Conservation (phyloP, 2,113 vertebrate species). For the Hyperopisus bebe region DNA sequence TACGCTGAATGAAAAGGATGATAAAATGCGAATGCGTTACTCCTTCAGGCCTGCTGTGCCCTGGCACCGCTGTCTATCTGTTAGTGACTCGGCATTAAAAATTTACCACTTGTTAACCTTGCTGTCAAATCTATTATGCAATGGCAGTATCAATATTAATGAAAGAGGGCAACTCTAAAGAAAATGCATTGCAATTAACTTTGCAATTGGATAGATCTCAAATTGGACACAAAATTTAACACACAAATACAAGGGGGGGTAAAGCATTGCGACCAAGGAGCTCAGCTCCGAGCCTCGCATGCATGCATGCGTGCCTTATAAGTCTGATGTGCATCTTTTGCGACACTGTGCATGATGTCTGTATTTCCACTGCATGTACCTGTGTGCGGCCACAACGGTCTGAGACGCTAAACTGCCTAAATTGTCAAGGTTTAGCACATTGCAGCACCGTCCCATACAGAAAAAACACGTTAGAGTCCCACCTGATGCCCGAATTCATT, state of each 20-base stretch:
- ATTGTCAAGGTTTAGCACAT: background rate
- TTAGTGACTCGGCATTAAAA: slow-evolving; percentile 38
- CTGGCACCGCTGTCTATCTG: slow-evolving; percentile 27
- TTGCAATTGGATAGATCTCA: background rate
- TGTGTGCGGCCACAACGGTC: background rate
- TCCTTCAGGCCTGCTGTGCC: background rate
- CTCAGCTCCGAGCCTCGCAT: background rate
- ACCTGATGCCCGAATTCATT: background rate
- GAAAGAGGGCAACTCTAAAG: slow-evolving; percentile 23
- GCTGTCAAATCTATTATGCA: slow-evolving; percentile 34
- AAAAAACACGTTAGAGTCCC: background rate
- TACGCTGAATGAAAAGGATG: no score
- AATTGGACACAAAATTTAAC: background rate
- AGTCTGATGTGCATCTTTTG: background rate
- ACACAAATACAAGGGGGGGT: background rate
- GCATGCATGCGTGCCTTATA: background rate
- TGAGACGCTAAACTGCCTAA: slow-evolving; percentile 26
- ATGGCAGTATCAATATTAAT: slow-evolving; percentile 40
- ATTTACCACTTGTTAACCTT: slow-evolving; percentile 38
- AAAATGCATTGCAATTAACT: background rate
- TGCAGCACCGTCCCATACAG: background rate
- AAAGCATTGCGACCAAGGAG: background rate
- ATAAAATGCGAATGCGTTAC: background rate
- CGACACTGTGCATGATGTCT: slow-evolving; percentile 4
- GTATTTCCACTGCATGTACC: slow-evolving; percentile 45